Evolutionary conservation across 92 coral and sea anemone species (phyloP).

Genomic region (Umimayanthus chanpuru): DNA sequence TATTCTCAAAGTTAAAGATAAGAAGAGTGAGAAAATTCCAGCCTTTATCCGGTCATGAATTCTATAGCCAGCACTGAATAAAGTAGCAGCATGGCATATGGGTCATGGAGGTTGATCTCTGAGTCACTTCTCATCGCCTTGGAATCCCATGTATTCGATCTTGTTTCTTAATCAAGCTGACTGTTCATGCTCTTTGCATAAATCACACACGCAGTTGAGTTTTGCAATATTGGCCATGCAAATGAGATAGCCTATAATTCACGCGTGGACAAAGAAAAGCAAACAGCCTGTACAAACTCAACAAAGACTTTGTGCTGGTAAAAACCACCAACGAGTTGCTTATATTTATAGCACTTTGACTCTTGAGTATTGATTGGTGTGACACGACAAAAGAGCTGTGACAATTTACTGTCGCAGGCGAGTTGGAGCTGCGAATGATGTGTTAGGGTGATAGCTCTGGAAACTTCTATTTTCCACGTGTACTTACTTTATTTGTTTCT

Average conservation of each 20-base stretch:
- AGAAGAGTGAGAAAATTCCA: background rate
- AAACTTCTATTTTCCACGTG: background rate
- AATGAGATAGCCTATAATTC: constrained; percentile 19
- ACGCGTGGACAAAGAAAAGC: constrained; percentile 22
- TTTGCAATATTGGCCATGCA: constrained; percentile 6
- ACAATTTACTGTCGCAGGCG: background rate
- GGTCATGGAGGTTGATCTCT: background rate
- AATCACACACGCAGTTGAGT: constrained; percentile 26
- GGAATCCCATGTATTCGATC: constrained; percentile 16
- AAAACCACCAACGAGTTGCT: background rate
- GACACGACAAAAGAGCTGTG: background rate
- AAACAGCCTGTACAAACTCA: background rate
- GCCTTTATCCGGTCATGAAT: background rate
- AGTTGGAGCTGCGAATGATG: constrained; percentile 18
- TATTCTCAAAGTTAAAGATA: background rate
- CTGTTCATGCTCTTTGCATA: constrained; percentile 24
- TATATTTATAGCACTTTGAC: background rate
- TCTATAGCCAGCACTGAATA: background rate
- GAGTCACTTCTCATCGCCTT: background rate
- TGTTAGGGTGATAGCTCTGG: constrained; percentile 7
- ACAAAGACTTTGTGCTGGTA: background rate
- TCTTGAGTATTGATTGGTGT: constrained; percentile 1
- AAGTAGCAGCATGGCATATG: background rate
- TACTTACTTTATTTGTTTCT: background rate
- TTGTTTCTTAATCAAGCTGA: background rate